Base-by-base conservation (phyloP, 2,888 invertebrate genomes). In the Tiphia femorata region DNA sequence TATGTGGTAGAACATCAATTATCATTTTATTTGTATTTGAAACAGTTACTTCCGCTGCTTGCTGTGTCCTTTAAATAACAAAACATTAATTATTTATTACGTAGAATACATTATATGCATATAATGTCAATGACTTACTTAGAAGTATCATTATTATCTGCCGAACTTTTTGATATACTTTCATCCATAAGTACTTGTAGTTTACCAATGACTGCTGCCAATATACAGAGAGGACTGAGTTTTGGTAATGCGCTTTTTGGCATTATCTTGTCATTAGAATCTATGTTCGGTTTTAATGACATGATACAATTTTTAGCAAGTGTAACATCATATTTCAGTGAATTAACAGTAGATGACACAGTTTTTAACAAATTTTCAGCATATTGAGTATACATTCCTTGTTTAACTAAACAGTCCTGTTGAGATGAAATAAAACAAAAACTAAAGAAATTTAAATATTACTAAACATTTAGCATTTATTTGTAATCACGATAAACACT, bases 311-410 rank as follows among this genome's bases (percentile, higher is more conserved):
- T 87, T 76, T 89, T 89, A 1, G 89, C 88, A n/a, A 89, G 84
- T 30, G 86, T 85, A 2, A 89, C 85, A 64, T 88, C 88, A 67
- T 88, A 90, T 64, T 87, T 86, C 12, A 89, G 79, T 60, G 86
- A 87, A 75, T 88, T 92, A 6, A 92, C 91, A 0, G 89, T 88
- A 49, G 91, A 89, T 40, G 91, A 90, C 1, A 93, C 92, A 0
- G 89, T 89, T 66, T 91, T 89, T 19, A 93, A 77, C 35, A 93
- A 84, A 72, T 90, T 89, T 74, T 92, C 92, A 0, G 87, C 87
- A 63, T 86, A 88, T 67, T 94, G 93, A 0, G 94, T 93, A 71
- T 93, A 94, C 90, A 95, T 91, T 58, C 95, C 95, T 85, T 96
- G 95, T 76, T 94, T 95, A 4, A 95, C 93, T 1, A 97, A 87